Percentiles rank a stretch among this genome's conserved stretches.
phyloP scores from a whole-genome alignment of 92 coral and sea anemone genomes.

The Porites divaricata region DNA sequence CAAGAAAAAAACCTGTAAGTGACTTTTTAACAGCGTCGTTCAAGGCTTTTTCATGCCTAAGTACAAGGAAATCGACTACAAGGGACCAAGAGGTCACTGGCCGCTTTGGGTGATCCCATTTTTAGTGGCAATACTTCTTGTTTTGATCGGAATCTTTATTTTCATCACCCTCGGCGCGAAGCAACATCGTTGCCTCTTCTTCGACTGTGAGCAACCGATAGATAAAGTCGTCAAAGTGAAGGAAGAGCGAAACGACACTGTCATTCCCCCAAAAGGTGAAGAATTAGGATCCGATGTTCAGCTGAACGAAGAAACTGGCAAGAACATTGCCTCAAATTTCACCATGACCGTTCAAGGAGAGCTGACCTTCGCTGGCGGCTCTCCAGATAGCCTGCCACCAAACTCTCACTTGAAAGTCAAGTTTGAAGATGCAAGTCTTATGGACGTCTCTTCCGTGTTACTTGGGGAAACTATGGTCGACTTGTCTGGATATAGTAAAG shows the following conservation, averaged over 20 bases:
- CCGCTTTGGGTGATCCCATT: constrained; percentile 83
- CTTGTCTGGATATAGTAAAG: constrained; percentile 69
- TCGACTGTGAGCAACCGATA: constrained; percentile 70
- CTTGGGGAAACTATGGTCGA: constrained; percentile 68
- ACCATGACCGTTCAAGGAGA: constrained; percentile 31
- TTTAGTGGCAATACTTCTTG: constrained; percentile 60
- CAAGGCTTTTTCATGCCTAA: constrained; percentile 21
- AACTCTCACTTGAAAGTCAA: constrained; percentile 73
- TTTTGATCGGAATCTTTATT: constrained; percentile 74
- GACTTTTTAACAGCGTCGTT: neutral
- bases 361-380: constrained; percentile 47
- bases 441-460: constrained; percentile 61
- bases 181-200: constrained; percentile 71
- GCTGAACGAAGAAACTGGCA: neutral
- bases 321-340: neutral
- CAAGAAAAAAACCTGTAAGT: neutral
- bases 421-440: constrained; percentile 73
- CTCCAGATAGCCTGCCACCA: constrained; percentile 67
- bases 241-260: constrained; percentile 15
- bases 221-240: constrained; percentile 10
- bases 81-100: constrained; percentile 71
- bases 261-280: neutral
- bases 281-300: neutral
- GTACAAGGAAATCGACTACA: constrained; percentile 65
- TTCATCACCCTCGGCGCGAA: constrained; percentile 76